phyloP scores from a whole-genome alignment of 2,797 vertebrate genomes.

The Paramormyrops hopkinsi region DNA sequence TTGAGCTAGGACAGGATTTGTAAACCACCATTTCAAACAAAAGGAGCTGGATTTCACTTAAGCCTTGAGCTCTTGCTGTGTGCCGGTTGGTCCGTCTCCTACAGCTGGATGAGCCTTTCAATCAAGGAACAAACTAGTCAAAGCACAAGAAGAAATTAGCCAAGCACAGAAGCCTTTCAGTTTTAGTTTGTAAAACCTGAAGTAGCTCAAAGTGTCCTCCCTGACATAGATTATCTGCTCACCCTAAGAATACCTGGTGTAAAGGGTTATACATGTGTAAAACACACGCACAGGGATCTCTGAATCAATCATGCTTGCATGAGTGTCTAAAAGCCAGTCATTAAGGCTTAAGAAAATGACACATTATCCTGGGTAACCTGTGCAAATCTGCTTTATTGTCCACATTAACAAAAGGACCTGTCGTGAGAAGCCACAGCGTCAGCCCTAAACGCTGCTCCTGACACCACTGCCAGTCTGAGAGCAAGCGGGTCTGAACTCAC shows the following conservation, averaged over 20 bases:
- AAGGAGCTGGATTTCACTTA: not conserved
- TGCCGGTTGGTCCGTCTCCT: not conserved
- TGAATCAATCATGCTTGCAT: not conserved
- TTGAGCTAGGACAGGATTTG: not conserved
- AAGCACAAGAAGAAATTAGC: not conserved
- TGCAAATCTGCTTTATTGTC: not conserved
- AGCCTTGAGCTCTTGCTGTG: not conserved
- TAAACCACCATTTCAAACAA: not conserved
- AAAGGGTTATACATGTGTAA: not conserved
- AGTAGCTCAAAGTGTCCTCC: not conserved
- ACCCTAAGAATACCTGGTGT: not conserved
- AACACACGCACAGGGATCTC: not conserved
- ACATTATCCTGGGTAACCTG: not conserved
- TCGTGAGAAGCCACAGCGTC: not conserved
- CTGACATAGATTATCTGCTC: not conserved
- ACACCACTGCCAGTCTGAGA: not conserved
- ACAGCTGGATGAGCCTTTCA: not conserved
- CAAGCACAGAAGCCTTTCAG: not conserved
- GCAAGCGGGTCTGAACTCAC: not conserved
- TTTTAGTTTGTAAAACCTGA: not conserved
- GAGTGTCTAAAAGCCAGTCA: not conserved
- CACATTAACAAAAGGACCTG: not conserved
- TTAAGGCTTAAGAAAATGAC: not conserved
- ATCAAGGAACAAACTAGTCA: not conserved
- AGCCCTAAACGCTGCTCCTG: not conserved